phyloP scores from a whole-genome alignment of 2,797 vertebrate species.

The Epinephelus awoara region DNA sequence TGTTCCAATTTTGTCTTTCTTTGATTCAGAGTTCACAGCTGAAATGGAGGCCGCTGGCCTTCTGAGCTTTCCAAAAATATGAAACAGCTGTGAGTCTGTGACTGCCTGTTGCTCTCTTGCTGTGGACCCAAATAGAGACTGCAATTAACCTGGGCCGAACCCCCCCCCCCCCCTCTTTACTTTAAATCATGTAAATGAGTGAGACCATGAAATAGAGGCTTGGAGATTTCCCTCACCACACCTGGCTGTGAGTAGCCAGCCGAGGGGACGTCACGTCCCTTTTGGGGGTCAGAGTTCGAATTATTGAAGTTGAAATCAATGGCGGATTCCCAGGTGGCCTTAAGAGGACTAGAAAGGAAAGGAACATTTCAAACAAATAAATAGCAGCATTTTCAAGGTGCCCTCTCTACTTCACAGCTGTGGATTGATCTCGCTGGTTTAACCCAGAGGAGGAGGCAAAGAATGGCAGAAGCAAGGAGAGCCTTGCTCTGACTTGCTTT shows the following conservation, averaged over 20 bases:
- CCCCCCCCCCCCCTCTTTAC: conserved; percentile 19
- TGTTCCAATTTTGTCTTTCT: conserved; percentile 52
- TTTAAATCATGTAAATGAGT: conserved; percentile 64
- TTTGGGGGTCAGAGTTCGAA: conserved; percentile 76
- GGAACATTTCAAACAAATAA: conserved; percentile 84
- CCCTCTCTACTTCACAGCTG: conserved; percentile 81
- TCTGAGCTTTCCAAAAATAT: conserved; percentile 45
- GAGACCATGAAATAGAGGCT: conserved; percentile 37
- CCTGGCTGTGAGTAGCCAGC: conserved; percentile 59
- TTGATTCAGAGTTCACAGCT: conserved; percentile 46
- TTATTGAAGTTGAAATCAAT: conserved; percentile 86
- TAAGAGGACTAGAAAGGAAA: conserved; percentile 78
- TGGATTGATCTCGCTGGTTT: conserved; percentile 78
- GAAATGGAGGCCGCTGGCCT: conserved; percentile 58
- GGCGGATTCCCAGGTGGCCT: conserved; percentile 72
- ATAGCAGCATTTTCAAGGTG: conserved; percentile 83
- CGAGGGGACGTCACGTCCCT: conserved; percentile 65
- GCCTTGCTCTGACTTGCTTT: conserved; percentile 50
- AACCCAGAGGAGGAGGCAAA: conserved; percentile 70
- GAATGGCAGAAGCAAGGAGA: conserved; percentile 61
- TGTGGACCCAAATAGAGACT: conserved; percentile 39
- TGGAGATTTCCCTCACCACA: conserved; percentile 56
- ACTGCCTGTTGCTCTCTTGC: conserved; percentile 37
- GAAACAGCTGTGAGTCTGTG: conserved; percentile 36
- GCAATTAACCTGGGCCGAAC: conserved; percentile 59